These are phyloP conservation scores for Trachymyrmex septentrionalis DNA, from an alignment of 1,140 invertebrate species.

Conservation along the genomic window DNA sequence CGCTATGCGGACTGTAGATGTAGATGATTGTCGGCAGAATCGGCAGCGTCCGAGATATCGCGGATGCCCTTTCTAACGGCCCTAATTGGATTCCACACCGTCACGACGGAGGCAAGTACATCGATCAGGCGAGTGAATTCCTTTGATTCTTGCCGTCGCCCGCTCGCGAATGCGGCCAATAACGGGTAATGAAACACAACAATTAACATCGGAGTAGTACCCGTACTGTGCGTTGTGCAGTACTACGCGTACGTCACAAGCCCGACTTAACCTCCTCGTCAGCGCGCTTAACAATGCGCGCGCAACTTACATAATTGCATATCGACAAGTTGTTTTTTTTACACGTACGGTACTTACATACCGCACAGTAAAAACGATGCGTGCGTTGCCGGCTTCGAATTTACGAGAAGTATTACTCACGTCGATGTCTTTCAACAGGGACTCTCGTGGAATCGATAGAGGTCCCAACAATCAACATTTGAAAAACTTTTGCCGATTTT, in stretches of 20 bases:
- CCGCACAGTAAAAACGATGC: background rate
- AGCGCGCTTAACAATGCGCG: slow-evolving; percentile 73
- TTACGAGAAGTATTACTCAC: background rate
- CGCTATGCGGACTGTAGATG: background rate
- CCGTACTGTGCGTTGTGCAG: slow-evolving; percentile 14
- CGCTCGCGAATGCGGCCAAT: slow-evolving; percentile 27
- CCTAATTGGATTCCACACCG: too few species aligned
- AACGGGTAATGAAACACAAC: slow-evolving; percentile 65
- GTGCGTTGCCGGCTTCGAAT: background rate
- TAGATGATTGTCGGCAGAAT: background rate
- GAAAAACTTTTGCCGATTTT: background rate
- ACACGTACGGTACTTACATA: background rate
- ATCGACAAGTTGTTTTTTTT: slow-evolving; percentile 25
- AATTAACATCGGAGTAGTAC: slow-evolving; percentile 70
- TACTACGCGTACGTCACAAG: slow-evolving; percentile 74
- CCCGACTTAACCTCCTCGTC: slow-evolving; percentile 70
- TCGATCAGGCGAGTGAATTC: background rate
- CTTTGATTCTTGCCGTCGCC: background rate
- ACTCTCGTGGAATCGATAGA: background rate
- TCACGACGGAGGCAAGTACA: background rate
- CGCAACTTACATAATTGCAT: slow-evolving; percentile 37
- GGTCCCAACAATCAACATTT: background rate
- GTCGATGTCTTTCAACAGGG: background rate
- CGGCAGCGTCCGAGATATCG: background rate
- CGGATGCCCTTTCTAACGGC: background rate